Conservation (phyloP, 2,888 invertebrate genomes). For the Fissipunctia ypsillon region DNA sequence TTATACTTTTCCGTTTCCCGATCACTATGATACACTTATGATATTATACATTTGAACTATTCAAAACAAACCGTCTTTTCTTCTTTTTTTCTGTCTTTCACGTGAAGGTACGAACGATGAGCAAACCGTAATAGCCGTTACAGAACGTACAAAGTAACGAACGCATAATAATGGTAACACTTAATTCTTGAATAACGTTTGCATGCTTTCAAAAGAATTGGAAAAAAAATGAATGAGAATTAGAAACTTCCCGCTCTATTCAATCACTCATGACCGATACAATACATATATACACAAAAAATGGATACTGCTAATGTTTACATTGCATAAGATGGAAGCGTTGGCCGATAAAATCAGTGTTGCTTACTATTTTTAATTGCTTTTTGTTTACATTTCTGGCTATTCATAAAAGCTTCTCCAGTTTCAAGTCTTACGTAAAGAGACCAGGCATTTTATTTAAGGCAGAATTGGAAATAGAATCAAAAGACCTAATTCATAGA, state of each 20-base stretch:
- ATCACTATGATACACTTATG: no score
- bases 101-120: constrained; percentile 45
- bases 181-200: constrained; percentile 52
- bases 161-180: constrained; percentile 58
- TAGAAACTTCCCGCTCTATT: constrained; percentile 64
- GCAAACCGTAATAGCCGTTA: constrained; percentile 53
- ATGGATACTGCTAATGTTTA: constrained; percentile 54
- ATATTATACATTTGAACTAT: no score
- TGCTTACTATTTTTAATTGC: constrained; percentile 50
- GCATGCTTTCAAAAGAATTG: constrained; percentile 49
- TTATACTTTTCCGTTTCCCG: no score
- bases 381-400: constrained; percentile 49
- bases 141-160: constrained; percentile 45
- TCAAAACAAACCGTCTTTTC: no score
- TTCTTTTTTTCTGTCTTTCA: constrained; percentile 43
- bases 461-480: not conserved
- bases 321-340: constrained; percentile 56
- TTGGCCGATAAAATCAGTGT: constrained; percentile 44
- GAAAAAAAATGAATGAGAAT: constrained; percentile 52
- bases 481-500: not conserved
- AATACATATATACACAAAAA: constrained; percentile 49
- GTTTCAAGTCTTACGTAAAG: constrained; percentile 31
- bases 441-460: not conserved
- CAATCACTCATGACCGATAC: constrained; percentile 64
- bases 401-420: constrained; percentile 34